A percentile compares a stretch with the other conserved stretches of the same genome.
These are phyloP conservation scores for Lapara coniferarum DNA, from an alignment of 2,888 invertebrate genomes.

Conservation along the genomic window DNA sequence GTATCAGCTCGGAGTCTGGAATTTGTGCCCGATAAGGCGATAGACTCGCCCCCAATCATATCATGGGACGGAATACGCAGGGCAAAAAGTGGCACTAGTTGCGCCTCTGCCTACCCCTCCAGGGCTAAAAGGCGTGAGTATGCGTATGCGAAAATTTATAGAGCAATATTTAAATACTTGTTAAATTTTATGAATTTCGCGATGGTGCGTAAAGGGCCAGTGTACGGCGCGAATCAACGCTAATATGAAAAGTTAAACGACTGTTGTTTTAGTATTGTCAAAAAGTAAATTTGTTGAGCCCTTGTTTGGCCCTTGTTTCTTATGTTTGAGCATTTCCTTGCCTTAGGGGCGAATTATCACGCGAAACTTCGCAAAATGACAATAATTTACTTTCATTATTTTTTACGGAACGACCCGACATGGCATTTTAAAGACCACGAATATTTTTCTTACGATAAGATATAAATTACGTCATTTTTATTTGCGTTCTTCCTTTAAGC, in stretches of 20 bases:
- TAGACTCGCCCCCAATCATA: no score
- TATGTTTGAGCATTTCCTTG: constrained; percentile 47
- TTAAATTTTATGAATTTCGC: neutral
- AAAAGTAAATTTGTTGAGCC: constrained; percentile 56
- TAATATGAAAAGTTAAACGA: constrained; percentile 68
- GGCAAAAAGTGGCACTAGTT: no score
- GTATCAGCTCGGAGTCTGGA: no score
- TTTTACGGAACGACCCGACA: constrained; percentile 30
- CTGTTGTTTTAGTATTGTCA: constrained; percentile 65
- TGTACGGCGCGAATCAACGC: constrained; percentile 39
- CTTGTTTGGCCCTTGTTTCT: constrained; percentile 46
- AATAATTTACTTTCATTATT: constrained; percentile 49
- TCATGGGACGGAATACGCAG: no score
- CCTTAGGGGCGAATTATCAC: constrained; percentile 49
- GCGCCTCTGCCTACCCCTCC: no score
- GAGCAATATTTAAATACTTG: no score
- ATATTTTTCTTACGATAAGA: constrained; percentile 5
- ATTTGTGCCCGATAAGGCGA: no score
- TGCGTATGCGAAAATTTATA: no score
- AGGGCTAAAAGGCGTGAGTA: no score
- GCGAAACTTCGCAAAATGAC: constrained; percentile 47
- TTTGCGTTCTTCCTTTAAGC: neutral
- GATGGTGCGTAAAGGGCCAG: neutral
- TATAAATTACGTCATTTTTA: neutral
- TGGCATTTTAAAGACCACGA: constrained; percentile 31